Conservation (phyloP, 2,113 vertebrate genomes). For the Heptranchias perlo region DNA sequence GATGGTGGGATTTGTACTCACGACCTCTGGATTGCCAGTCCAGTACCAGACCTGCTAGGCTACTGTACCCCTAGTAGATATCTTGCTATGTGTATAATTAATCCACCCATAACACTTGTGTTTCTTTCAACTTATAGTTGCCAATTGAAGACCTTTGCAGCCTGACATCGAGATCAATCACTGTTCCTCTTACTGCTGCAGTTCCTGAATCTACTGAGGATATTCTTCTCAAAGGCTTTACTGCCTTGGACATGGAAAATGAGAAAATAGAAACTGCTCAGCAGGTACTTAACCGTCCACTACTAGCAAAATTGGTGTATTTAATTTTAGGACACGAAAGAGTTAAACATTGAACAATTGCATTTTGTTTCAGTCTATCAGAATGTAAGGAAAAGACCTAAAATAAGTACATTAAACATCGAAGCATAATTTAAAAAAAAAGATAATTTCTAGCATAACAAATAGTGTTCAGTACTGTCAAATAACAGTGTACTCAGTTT, state of each 20-base stretch:
- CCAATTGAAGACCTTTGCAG: constrained; percentile 89
- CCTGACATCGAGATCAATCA: constrained; percentile 69
- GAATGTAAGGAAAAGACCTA: neutral
- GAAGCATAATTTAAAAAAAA: neutral
- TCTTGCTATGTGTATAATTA: neutral
- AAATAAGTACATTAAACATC: neutral
- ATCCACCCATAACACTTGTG: neutral
- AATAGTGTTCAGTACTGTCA: neutral
- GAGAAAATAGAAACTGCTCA: constrained; percentile 90
- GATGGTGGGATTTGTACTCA: neutral
- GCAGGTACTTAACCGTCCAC: constrained; percentile 62
- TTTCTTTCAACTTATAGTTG: constrained; percentile 60
- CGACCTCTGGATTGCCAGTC: neutral
- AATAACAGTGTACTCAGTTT: neutral
- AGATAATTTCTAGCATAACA: neutral
- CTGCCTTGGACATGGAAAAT: constrained; percentile 72
- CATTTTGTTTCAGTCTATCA: neutral
- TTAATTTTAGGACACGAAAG: neutral
- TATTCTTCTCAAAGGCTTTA: constrained; percentile 78
- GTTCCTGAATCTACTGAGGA: constrained; percentile 86
- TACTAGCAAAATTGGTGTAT: neutral
- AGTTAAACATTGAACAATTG: neutral
- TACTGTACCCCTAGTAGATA: neutral
- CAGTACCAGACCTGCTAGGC: neutral
- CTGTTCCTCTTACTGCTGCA: constrained; percentile 58